Conservation (phyloP, 2,113 vertebrate genomes). For the Greenwoodochromis staneri region DNA sequence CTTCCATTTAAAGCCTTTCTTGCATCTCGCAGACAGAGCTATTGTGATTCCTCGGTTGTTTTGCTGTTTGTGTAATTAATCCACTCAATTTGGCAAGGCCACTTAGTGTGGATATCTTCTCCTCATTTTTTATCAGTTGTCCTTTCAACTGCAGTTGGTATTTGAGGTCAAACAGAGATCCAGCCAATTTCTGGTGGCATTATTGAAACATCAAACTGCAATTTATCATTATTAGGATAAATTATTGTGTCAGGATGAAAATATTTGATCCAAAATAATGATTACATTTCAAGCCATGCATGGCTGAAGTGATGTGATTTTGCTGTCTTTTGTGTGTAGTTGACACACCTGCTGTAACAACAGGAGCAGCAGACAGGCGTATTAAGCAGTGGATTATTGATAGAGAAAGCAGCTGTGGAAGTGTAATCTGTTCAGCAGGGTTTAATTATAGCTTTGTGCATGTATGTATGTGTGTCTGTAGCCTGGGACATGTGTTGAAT, state of each 20-base stretch:
- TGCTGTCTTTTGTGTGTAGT: constrained; percentile 20
- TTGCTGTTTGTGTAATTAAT: not conserved
- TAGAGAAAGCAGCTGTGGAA: constrained; percentile 28
- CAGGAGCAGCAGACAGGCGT: constrained; percentile 24
- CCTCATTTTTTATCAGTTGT: not conserved
- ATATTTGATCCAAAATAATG: constrained; percentile 14
- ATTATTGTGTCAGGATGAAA: not conserved
- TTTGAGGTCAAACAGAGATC: not conserved
- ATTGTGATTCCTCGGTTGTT: not conserved
- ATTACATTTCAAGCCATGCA: constrained; percentile 19
- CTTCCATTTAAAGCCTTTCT: not conserved
- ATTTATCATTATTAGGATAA: not conserved
- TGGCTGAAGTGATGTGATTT: constrained; percentile 20
- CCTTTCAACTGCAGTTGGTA: not conserved
- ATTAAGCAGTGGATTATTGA: constrained; percentile 35
- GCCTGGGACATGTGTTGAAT: constrained; percentile 16
- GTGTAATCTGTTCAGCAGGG: constrained; percentile 37
- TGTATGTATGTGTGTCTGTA: not conserved
- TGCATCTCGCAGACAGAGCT: not conserved
- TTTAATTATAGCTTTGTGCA: constrained; percentile 40
- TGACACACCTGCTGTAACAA: constrained; percentile 3
- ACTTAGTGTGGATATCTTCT: not conserved
- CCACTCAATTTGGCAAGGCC: not conserved
- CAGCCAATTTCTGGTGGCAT: not conserved
- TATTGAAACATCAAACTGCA: not conserved